A percentile compares a stretch with the other conserved stretches of the same genome.
Conservation (phyloP, 2,888 invertebrate genomes). For the Heliconius ismenius region DNA sequence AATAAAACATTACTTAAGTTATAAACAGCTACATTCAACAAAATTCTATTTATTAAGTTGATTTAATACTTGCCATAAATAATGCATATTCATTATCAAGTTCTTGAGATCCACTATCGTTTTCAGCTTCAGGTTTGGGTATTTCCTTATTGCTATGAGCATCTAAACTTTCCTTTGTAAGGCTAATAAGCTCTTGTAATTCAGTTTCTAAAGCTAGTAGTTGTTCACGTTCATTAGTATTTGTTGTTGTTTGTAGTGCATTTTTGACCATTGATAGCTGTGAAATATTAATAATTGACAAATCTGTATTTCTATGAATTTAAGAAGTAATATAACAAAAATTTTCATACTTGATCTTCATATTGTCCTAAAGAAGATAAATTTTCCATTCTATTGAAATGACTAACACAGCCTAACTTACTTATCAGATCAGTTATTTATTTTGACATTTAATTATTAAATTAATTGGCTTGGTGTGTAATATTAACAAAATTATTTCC, state of each 20-base stretch:
- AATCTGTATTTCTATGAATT: slow-evolving; percentile 10
- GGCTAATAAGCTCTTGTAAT: slow-evolving; percentile 85
- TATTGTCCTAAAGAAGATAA: slow-evolving; percentile 69
- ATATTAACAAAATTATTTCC: background rate
- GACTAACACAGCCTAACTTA: background rate
- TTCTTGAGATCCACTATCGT: slow-evolving; percentile 50
- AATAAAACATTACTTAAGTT: background rate
- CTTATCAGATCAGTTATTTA: background rate
- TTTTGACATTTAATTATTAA: background rate
- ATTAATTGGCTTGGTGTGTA: background rate
- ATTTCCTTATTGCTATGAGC: slow-evolving; percentile 50
- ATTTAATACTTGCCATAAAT: slow-evolving; percentile 81
- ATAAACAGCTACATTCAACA: background rate
- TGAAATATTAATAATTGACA: slow-evolving; percentile 23
- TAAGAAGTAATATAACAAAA: background rate
- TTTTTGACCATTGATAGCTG: slow-evolving; percentile 84
- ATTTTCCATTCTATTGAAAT: slow-evolving; percentile 58
- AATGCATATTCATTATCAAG: slow-evolving; percentile 84
- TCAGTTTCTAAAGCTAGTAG: slow-evolving; percentile 83
- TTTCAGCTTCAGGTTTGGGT: slow-evolving; percentile 33
- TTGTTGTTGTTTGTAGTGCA: slow-evolving; percentile 75
- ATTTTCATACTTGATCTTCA: slow-evolving; percentile 64
- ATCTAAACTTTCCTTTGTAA: slow-evolving; percentile 84
- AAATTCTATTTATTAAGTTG: background rate
- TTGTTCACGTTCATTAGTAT: slow-evolving; percentile 79